Percentiles rank a stretch among this genome's conserved stretches.
These are phyloP conservation scores for Allygus modestus DNA, from an alignment of 2,888 invertebrate genomes.

Conservation along the genomic window DNA sequence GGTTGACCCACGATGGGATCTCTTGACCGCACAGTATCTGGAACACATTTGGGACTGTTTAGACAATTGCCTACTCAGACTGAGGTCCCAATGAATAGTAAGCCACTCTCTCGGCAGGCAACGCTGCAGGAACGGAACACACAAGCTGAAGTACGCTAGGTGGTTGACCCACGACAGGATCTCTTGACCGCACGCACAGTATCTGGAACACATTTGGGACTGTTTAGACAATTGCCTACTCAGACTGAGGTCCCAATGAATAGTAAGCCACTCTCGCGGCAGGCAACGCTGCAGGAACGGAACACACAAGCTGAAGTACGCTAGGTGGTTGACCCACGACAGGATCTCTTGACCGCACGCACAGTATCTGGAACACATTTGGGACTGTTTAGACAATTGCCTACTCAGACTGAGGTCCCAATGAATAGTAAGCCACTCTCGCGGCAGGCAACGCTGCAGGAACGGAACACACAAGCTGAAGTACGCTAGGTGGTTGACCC, in stretches of 20 bases:
- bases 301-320: constrained; percentile 98
- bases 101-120: constrained; percentile 98
- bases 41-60: constrained; percentile 71
- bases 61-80: not conserved
- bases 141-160: constrained; percentile 97
- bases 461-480: constrained; percentile 99
- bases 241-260: no score
- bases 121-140: constrained; percentile 98
- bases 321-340: constrained; percentile 98
- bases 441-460: constrained; percentile 96
- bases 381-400: not conserved
- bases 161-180: constrained; percentile 99
- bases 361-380: constrained; percentile 87
- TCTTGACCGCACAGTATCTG: constrained; percentile 97
- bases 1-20: constrained; percentile 99
- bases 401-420: no score
- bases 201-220: constrained; percentile 84
- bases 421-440: constrained; percentile 99
- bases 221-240: not conserved
- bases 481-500: constrained; percentile 99
- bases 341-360: constrained; percentile 97
- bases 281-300: constrained; percentile 98
- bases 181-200: constrained; percentile 94
- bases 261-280: constrained; percentile 98
- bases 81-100: no score